Evolutionary conservation across 2,113 vertebrate species (phyloP), one percentile per base, ranked within the genome.

Genomic region (Corynorhinus townsendii): DNA sequence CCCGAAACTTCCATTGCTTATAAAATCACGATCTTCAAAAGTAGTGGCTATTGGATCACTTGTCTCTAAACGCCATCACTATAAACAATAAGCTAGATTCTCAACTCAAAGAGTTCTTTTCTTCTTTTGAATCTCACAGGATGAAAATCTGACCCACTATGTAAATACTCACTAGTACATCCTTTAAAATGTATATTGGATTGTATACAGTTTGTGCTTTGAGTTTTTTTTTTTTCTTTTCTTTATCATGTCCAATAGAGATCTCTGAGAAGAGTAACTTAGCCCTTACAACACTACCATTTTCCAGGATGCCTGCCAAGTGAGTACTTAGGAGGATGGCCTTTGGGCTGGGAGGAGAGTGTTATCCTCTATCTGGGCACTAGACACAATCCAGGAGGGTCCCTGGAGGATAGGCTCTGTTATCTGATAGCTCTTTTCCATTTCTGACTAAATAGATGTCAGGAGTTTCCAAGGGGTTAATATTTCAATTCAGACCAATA

Each of bases 241-340:
- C 94, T 96, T 97, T 96, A 96, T 97, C 97, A 82, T 82, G 80
- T 95, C 96, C 84, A 96, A 14, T 89, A 91, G 96, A 95, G 89
- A 96, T 94, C 96, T 96, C 92, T 95, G 86, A 95, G 91, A 96
- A 95, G 85, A 93, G 96, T 97, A 97, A 97, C 96, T 75, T 90
- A 94, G 97, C 69, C 92, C 14, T 47, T 30, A 77, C 75, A 69
- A 38, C 86, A 87, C 81, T n/a, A 24, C 95, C 76, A 91, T 97
- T 97, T 97, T 97, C 96, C 97, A 97, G 97, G 97, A 97, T 94
- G 94, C 62, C 81, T 97, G 97, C 97, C 97, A 97, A 97, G 80
- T 91, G 96, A 72, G 95, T 97, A 97, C 97, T 97, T 96, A 97
- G 95, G 87, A 96, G 83, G 94, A 96, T 95, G 94, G 95, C 82